Percentiles rank a stretch among this genome's conserved stretches.
Evolutionary conservation across 2,113 vertebrate genomes (phyloP).

Genomic region (Andinoacara biseriatus): DNA sequence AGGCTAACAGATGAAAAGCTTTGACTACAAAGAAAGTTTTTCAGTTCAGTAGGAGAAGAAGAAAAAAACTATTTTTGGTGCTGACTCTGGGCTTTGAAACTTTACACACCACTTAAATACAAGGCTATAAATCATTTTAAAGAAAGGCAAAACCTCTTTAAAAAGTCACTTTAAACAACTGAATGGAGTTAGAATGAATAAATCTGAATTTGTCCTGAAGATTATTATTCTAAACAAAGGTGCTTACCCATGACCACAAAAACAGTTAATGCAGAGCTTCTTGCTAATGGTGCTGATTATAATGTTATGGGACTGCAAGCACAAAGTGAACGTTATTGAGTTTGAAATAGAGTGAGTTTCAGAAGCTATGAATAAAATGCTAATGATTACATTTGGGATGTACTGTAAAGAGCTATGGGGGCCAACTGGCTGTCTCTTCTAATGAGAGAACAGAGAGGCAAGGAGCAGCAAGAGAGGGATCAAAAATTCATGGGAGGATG

Average conservation of each 20-base stretch:
- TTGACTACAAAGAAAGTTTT: too few species aligned
- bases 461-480: slow-evolving; percentile 39
- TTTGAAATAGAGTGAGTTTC: slow-evolving; percentile 40
- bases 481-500: slow-evolving; percentile 58
- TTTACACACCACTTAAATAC: not conserved
- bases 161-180: not conserved
- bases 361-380: slow-evolving; percentile 57
- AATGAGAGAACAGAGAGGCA: slow-evolving; percentile 61
- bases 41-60: not conserved
- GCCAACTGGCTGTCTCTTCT: slow-evolving; percentile 53
- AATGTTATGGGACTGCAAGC: slow-evolving; percentile 32
- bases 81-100: not conserved
- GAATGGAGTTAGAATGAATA: slow-evolving; percentile 4
- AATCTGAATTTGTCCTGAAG: slow-evolving; percentile 21
- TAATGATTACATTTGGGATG: slow-evolving; percentile 63
- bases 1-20: too few species aligned
- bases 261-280: slow-evolving; percentile 17
- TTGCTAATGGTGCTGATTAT: slow-evolving; percentile 49
- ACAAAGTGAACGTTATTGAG: slow-evolving; percentile 46
- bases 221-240: slow-evolving; percentile 40
- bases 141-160: not conserved
- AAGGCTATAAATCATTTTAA: not conserved
- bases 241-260: slow-evolving; percentile 8
- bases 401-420: slow-evolving; percentile 55
- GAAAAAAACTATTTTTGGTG: not conserved